phyloP scores from a whole-genome alignment of 2,888 invertebrate species.

The Acrobasis consociella region DNA sequence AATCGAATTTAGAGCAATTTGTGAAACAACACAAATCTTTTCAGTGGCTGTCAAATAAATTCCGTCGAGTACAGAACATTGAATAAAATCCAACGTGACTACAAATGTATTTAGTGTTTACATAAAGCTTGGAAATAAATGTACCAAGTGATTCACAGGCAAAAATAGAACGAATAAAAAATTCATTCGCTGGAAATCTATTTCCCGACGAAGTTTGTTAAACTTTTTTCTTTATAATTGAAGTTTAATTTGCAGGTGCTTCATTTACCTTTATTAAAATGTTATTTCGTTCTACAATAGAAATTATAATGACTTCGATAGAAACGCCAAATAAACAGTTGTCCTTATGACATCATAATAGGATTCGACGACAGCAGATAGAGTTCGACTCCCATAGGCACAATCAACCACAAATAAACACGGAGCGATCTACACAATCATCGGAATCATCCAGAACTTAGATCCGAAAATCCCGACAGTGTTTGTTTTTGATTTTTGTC shows the following conservation, averaged over 20 bases:
- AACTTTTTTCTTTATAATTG: constrained; percentile 17
- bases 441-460: constrained; percentile 72
- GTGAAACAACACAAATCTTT: constrained; percentile 37
- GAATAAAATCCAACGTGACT: constrained; percentile 27
- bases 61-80: constrained; percentile 33
- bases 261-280: neutral
- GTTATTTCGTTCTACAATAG: neutral
- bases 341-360: constrained; percentile 40
- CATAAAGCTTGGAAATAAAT: constrained; percentile 29
- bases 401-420: constrained; percentile 63
- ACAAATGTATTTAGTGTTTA: constrained; percentile 25
- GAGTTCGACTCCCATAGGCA: constrained; percentile 54
- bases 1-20: constrained; percentile 26
- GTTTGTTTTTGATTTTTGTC: constrained; percentile 83
- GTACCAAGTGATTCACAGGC: constrained; percentile 14
- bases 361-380: constrained; percentile 47
- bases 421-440: constrained; percentile 59
- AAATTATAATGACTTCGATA: neutral
- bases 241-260: constrained; percentile 6
- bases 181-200: neutral
- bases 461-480: constrained; percentile 74
- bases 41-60: constrained; percentile 40
- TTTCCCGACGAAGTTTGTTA: neutral
- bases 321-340: constrained; percentile 31
- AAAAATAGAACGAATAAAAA: constrained; percentile 10